Base-by-base conservation (phyloP, 2,888 invertebrate genomes). In the Coenonympha arcania region DNA sequence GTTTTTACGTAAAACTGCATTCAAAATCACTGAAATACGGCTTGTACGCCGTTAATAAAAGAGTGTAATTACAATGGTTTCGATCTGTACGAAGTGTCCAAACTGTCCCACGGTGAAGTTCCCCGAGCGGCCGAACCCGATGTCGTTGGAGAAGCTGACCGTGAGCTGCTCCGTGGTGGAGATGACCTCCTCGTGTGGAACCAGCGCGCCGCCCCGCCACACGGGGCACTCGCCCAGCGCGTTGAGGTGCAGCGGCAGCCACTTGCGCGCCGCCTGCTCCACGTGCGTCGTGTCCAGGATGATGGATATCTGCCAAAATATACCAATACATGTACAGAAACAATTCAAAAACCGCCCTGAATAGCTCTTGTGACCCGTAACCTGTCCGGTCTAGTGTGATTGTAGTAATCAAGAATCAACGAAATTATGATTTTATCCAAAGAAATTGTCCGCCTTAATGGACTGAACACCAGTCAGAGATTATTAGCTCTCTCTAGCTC, bases 211-310 rank as follows among this genome's bases (percentile, higher is more conserved):
- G 4, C 87, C 87, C 55, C 90, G 88, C 31, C 87, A 71, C 6
- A 95, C 88, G 0, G 95, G 91, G 48, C 92, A 92, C 73, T 96
- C 95, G 15, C 91, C 88, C 20, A 96, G 71, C 0, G 92, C 88
- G 73, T 95, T 93, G 48, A 92, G 77, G 55, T 92, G 89, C 1
- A 96, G 80, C 0, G 94, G 92, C 30, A 96, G 79, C 79, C 94
- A 95, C 44, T 89, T 88, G 55, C 92, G 89, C 1, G 89, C 81
- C 8, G 88, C 80, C 48, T 81, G 69, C 1, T 90, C 83, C 20
- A 94, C 68, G 0, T 75, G 62, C 1, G 88, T 87, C 2, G 92
- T 93, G 73, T 95, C 93, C 73, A 95, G 81, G 49, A 93, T 71
- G 0, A 92, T 85, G 64, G 89, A 90, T 59, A 95, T 88, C 95